Conservation (phyloP, 1,140 invertebrate genomes). For the Drosophila novamexicana region DNA sequence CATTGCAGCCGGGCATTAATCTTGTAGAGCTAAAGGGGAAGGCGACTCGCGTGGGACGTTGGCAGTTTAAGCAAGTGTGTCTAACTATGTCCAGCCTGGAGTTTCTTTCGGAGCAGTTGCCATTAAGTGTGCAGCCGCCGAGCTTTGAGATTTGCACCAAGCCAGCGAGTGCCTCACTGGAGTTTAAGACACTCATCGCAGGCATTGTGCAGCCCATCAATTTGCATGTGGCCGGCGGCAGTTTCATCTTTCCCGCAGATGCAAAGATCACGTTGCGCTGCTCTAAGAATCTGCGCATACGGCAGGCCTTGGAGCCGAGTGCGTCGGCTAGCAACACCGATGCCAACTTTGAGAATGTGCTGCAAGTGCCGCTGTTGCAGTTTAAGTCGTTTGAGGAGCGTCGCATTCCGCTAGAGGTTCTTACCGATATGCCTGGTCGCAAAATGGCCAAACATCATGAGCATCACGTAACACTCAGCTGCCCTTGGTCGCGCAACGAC, state of each 20-base stretch:
- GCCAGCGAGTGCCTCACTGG: slow-evolving; percentile 84
- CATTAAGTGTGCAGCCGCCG: slow-evolving; percentile 52
- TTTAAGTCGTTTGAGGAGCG: slow-evolving; percentile 89
- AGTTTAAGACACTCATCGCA: slow-evolving; percentile 87
- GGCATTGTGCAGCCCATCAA: slow-evolving; percentile 89
- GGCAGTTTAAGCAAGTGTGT: slow-evolving; percentile 81
- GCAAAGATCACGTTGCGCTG: slow-evolving; percentile 86
- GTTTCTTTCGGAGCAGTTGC: slow-evolving; percentile 86
- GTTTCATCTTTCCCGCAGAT: slow-evolving; percentile 86
- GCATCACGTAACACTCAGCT: slow-evolving; percentile 87
- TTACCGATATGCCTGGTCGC: slow-evolving; percentile 90
- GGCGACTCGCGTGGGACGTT: slow-evolving; percentile 84
- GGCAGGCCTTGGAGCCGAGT: slow-evolving; percentile 44
- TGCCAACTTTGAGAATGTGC: slow-evolving; percentile 85
- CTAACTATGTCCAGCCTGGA: slow-evolving; percentile 86
- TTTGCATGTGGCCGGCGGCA: slow-evolving; percentile 89
- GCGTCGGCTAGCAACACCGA: slow-evolving; percentile 45
- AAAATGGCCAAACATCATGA: slow-evolving; percentile 84
- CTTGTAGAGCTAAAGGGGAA: slow-evolving; percentile 87
- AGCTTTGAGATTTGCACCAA: slow-evolving; percentile 85
- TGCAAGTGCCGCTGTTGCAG: slow-evolving; percentile 87
- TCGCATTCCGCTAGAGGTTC: slow-evolving; percentile 87
- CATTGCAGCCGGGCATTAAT: slow-evolving; percentile 90
- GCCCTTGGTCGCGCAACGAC: slow-evolving; percentile 90
- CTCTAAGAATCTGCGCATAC: slow-evolving; percentile 86